Conservation (phyloP, 2,797 vertebrate species). For the Podargus strigoides region DNA sequence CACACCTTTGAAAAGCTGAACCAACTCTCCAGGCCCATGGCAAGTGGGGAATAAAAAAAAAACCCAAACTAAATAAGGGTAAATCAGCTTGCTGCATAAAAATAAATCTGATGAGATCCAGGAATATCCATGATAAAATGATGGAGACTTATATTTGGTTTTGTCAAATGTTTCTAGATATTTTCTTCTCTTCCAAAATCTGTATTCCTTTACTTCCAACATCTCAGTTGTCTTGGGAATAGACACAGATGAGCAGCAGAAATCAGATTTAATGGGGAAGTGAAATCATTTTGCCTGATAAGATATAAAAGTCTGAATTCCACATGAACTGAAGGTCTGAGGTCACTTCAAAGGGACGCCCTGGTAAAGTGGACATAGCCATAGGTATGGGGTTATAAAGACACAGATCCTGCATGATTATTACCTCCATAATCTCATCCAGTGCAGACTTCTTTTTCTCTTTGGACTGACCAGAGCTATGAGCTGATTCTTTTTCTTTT, state of each 20-base stretch:
- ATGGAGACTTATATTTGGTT: background rate
- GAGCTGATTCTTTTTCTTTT: conserved; percentile 87
- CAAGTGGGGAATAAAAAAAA: background rate
- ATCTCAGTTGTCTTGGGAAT: background rate
- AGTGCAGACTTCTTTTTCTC: conserved; percentile 94
- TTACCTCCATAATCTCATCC: conserved; percentile 97
- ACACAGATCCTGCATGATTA: background rate
- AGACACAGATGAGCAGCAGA: background rate
- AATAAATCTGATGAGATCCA: background rate
- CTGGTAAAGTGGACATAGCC: background rate
- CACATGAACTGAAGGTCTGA: background rate
- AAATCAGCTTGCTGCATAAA: background rate
- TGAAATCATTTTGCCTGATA: background rate
- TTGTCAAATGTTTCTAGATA: background rate
- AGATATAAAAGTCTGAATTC: background rate
- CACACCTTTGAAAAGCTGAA: background rate
- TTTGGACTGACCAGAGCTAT: conserved; percentile 72
- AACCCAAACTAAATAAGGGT: background rate
- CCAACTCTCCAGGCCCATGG: background rate
- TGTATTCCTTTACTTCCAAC: background rate
- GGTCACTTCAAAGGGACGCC: background rate
- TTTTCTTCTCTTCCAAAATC: background rate
- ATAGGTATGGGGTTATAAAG: background rate
- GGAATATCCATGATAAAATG: background rate
- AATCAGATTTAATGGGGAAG: background rate